Conservation (phyloP, 2,113 vertebrate species). For the Bufo gargarizans region DNA sequence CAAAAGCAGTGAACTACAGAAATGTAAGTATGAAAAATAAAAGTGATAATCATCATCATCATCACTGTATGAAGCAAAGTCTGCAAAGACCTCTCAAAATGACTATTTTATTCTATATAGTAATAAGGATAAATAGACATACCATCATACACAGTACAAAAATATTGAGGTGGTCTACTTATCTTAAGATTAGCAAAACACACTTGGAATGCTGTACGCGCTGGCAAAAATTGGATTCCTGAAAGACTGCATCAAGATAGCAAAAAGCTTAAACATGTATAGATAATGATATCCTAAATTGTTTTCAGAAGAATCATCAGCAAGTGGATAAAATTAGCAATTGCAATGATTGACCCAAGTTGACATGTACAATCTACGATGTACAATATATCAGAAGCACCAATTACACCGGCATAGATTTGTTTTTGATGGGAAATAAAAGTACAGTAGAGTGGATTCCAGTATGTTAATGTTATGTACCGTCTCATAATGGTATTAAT, state of each 20-base stretch:
- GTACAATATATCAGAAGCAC: not conserved
- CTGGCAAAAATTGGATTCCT: not conserved
- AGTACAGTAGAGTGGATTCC: not conserved
- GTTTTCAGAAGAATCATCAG: not conserved
- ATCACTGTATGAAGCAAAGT: not conserved
- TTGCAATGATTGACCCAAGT: conserved; percentile 10
- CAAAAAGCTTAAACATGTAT: not conserved
- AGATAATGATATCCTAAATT: not conserved
- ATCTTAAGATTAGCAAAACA: not conserved
- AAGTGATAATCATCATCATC: no score
- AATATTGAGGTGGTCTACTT: not conserved
- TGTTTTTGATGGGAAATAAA: not conserved
- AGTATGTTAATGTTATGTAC: not conserved
- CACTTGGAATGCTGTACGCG: not conserved
- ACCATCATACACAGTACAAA: not conserved
- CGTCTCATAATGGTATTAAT: not conserved
- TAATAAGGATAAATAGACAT: not conserved
- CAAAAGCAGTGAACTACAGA: no score
- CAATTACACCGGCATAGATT: not conserved
- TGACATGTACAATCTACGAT: not conserved
- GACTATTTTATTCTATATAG: not conserved
- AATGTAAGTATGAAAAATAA: no score
- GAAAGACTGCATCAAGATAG: not conserved
- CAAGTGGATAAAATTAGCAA: conserved; percentile 14
- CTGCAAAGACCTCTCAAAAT: not conserved